These are phyloP conservation scores for Triplophysa siluroides DNA, from an alignment of 2,113 vertebrate species.

Conservation along the genomic window DNA sequence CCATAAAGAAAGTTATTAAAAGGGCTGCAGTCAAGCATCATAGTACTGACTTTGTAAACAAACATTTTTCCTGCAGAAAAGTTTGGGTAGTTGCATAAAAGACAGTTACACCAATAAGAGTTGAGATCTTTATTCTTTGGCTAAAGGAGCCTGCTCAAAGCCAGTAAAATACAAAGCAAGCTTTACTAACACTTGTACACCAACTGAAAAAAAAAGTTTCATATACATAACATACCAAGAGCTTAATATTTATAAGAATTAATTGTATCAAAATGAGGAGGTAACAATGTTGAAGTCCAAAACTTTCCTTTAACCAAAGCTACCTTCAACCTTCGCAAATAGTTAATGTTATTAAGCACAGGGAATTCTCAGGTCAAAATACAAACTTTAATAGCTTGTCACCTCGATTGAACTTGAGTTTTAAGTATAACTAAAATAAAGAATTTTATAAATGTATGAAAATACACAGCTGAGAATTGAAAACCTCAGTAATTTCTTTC, in stretches of 20 bases:
- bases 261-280: constrained; percentile 73
- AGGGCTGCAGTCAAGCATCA: too few species aligned
- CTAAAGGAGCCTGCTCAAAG: constrained; percentile 80
- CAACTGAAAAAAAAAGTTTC: constrained; percentile 67
- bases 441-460: constrained; percentile 36
- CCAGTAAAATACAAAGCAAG: constrained; percentile 70
- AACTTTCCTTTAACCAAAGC: constrained; percentile 70
- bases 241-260: constrained; percentile 21
- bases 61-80: too few species aligned
- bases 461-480: constrained; percentile 15
- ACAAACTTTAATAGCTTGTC: neutral
- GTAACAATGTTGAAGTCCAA: constrained; percentile 82
- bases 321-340: constrained; percentile 8
- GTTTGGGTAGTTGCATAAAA: neutral
- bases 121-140: constrained; percentile 86
- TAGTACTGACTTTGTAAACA: too few species aligned
- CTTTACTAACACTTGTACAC: constrained; percentile 75
- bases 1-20: too few species aligned
- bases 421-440: neutral
- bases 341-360: constrained; percentile 6
- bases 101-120: neutral
- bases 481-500: constrained; percentile 38
- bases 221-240: constrained; percentile 62
- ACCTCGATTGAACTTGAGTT: neutral
- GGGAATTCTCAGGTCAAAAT: constrained; percentile 19